Evolutionary conservation across 2,113 vertebrate genomes (phyloP), one percentile per base, ranked within the genome.

Genomic region (Sapajus apella): DNA sequence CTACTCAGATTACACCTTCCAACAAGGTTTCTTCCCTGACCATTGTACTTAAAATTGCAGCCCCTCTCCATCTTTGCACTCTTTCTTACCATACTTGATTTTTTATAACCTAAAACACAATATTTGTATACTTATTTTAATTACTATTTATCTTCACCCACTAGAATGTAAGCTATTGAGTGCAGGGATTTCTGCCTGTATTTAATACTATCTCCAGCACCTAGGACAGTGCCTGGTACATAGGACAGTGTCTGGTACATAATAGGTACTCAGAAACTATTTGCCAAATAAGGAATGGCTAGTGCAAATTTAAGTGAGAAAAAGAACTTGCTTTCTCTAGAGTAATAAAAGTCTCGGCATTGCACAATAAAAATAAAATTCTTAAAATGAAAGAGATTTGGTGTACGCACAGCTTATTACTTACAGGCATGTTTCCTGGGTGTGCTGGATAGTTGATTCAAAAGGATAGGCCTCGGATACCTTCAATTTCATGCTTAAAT

Each of bases 401-500:
- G 13, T 91, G n/a, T 55, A 66, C 45, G 18, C 35, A 17, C 9
- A 40, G 13, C 37, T 37, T 35, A 10, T 83, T 64, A 30, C 40
- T 56, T 37, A 52, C 32, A 83, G 73, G 77, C 85, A 9, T 75
- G 75, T 86, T 96, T 94, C 18, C 87, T 89, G 76, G n/a, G 45
- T 91, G 27, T 83, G 27, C 55, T 82, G 27, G 37, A 40, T 2
- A 87, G 47, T 10, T 83, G 47, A 37, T 91, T 87, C 20, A 52
- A 66, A 95, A 88, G 85, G 82, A 94, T 82, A 85, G 58, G 77
- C 3, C 37, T 84, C 70, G 20, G 92, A 45, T 47, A 37, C 58
- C 50, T 95, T 66, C 20, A 25, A 7, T 37, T 77, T 83, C 23
- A 88, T 88, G 77, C 75, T 96, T 86, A 83, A 86, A 86, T 96